Evolutionary conservation across 2,113 vertebrate species (phyloP), one percentile per base, ranked within the genome.

Genomic region (Amphilophus citrinellus): DNA sequence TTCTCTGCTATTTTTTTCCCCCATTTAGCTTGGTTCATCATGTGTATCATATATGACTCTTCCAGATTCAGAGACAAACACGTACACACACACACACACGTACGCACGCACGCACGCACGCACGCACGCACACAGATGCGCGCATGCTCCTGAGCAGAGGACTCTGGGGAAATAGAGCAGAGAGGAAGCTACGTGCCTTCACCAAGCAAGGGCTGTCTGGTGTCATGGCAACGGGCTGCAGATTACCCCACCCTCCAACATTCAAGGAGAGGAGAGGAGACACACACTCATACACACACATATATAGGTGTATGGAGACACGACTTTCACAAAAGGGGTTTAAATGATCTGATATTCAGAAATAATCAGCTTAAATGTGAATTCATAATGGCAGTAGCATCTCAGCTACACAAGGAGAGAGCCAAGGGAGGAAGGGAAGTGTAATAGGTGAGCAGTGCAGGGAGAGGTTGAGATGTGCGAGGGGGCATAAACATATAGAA

Each of bases 191-290:
- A 95, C 95, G 95, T 97, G 95, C 96, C 96, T 96, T 96, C 94
- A 95, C 94, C 96, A 96, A 97, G 97, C 97, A 94, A 97, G 95
- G 97, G 95, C 97, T 94, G 96, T 98, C 98, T 98, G 97, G 96
- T 97, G 96, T 96, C 97, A 97, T 97, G 97, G 97, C 96, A 97
- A 97, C 97, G 91, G 84, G 93, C 24, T 93, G 95, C 95, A 95
- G 96, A 97, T 98, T 97, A 96, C 96, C 96, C 96, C 96, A 97
- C 96, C 96, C 97, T 96, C 90, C 92, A 94, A 95, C 94, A 93
- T 86, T 92, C 87, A 84, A 86, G 79, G 85, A 79, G 85, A 86
- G 30, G 65, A 83, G 35, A 73, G 37, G 44, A 71, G 66, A 71
- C 65, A 76, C 37, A 68, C n/a, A 63, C 81, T 77, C 61, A 35